Evolutionary conservation across 2,113 vertebrate species (phyloP), one percentile per base, ranked within the genome.

Genomic region (Microtus pennsylvanicus): DNA sequence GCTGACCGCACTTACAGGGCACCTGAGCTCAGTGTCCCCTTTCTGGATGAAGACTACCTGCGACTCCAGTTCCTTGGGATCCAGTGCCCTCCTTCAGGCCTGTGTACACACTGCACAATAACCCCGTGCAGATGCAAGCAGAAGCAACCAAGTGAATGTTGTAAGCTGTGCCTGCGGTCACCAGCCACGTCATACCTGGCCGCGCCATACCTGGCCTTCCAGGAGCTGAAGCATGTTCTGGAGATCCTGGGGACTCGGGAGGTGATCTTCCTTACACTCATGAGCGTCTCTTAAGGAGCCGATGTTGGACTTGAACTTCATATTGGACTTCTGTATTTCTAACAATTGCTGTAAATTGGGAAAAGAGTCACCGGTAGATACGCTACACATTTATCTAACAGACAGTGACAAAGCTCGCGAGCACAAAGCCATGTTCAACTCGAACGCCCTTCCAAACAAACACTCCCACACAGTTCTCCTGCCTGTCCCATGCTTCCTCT

Each of bases 191-290:
- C 14, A 2, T 45, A 99, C 99, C 99, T 99, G 99, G 67, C 98
- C 30, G 0, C 16, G 30, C 6, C 14, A 2, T 45, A 99, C 99
- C 99, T 99, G 99, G 67, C 98, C 99, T 93, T 99, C 99, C 12
- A 99, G 98, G 93, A 99, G 98, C n/a, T 99, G 98, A 50, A 99
- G 98, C 89, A 99, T 95, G 75, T 98, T 98, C 0, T 98, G 98
- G 90, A 99, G 97, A 95, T 99, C 98, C 74, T 98, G 97, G 92
- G 97, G 91, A 81, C 87, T 97, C 47, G 82, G 98, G 47, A 95
- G 74, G 30, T 94, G 98, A 35, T 98, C 98, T 76, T 98, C 98
- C 82, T 97, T 97, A 96, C 94, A 97, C 58, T 98, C 98, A 3
- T 97, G 96, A 78, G 98, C 98, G 6, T 99, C 98, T 97, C 98